A percentile compares a stretch with the other conserved stretches of the same genome.
These are phyloP conservation scores for Neopipo cinnamomea DNA, from an alignment of 2,113 vertebrate species.

Conservation along the genomic window DNA sequence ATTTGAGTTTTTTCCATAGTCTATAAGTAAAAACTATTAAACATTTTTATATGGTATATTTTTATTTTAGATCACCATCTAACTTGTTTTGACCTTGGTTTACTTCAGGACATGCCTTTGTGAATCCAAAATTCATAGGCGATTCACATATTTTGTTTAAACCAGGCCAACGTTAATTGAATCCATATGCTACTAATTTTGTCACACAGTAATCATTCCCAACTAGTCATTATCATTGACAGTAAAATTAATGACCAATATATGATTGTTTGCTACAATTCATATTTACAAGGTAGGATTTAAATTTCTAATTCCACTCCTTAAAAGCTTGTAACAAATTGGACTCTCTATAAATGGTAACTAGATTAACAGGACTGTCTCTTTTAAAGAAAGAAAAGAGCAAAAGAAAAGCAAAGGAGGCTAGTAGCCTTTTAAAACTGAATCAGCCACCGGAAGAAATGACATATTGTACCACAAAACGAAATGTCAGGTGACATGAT, in stretches of 20 bases:
- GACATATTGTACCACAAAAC: background rate
- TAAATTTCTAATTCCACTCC: background rate
- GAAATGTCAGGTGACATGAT: background rate
- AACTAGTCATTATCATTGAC: background rate
- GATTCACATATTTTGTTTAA: background rate
- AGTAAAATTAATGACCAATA: background rate
- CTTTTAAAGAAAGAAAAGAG: background rate
- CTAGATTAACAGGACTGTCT: background rate
- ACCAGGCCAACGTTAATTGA: background rate
- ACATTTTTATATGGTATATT: background rate
- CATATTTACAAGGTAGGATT: background rate
- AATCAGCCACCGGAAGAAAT: background rate
- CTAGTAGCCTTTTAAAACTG: background rate
- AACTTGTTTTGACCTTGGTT: background rate
- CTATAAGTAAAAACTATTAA: background rate
- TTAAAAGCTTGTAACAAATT: background rate
- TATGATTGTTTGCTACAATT: background rate
- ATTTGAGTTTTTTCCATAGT: fast-evolving
- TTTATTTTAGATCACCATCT: background rate
- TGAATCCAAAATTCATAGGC: background rate
- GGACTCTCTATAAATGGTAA: background rate
- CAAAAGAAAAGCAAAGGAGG: background rate
- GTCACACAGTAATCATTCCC: background rate
- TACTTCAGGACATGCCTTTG: background rate
- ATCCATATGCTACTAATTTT: background rate